A percentile compares a stretch with the other conserved stretches of the same genome.
These are phyloP conservation scores for Lophotriccus pileatus DNA, from an alignment of 2,797 vertebrate genomes.

Conservation along the genomic window DNA sequence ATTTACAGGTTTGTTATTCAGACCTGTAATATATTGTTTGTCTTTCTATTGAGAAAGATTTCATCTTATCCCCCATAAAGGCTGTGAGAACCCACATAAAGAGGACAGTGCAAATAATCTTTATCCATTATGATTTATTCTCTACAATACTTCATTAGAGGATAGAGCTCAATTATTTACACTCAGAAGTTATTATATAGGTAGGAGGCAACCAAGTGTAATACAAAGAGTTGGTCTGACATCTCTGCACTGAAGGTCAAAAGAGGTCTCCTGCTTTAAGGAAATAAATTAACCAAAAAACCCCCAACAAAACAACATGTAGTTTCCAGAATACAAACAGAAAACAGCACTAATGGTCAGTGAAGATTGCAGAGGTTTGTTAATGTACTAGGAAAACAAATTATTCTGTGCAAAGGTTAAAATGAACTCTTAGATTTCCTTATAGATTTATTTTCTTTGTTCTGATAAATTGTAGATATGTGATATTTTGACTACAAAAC, in stretches of 20 bases:
- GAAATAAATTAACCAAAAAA: slow-evolving; percentile 69
- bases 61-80: not conserved
- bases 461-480: slow-evolving; percentile 73
- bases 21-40: not conserved
- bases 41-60: not conserved
- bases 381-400: slow-evolving; percentile 71
- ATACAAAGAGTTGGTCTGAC: slow-evolving; percentile 82
- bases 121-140: slow-evolving; percentile 82
- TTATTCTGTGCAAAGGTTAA: slow-evolving; percentile 74
- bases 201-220: slow-evolving; percentile 82
- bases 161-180: slow-evolving; percentile 81
- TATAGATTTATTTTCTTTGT: slow-evolving; percentile 52
- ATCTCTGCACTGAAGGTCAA: slow-evolving; percentile 80
- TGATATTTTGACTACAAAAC: slow-evolving; percentile 68
- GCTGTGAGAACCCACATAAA: slow-evolving; percentile 22
- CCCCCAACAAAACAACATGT: slow-evolving; percentile 56
- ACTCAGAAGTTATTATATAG: slow-evolving; percentile 81
- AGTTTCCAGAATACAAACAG: slow-evolving; percentile 71
- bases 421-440: slow-evolving; percentile 69
- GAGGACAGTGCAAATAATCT: slow-evolving; percentile 64
- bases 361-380: slow-evolving; percentile 71
- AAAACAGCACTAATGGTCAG: slow-evolving; percentile 72
- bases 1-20: not conserved
- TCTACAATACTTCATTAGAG: slow-evolving; percentile 82
- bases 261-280: slow-evolving; percentile 77